Base-by-base conservation (phyloP, 1,140 invertebrate species). In the Brachionus plicatilis region DNA sequence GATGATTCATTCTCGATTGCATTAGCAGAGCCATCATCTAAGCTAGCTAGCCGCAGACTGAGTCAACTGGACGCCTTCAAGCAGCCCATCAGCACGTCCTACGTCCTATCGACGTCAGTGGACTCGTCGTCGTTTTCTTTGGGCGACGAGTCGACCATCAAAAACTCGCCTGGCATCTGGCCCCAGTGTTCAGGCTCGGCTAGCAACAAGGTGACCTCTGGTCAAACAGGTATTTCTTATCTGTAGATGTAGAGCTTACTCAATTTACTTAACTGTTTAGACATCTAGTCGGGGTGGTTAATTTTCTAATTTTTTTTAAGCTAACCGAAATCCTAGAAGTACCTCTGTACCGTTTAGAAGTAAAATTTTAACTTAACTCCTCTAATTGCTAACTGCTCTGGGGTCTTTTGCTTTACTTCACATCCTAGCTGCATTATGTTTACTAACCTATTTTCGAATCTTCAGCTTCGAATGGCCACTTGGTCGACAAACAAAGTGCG, bases 261-360 rank as follows among this genome's bases (percentile, higher is more conserved):
- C 53, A 60, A 60, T 60, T 37, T 29, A 45, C 12, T 56, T 60
- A 60, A 60, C 53, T 9, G 8, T 60, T 60, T 60, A 60, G 53
- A 60, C 27, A 29, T 20, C 17, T 60, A 60, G 53, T 60, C 20
- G n/a, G 20, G 53, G 53, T 8, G 6, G 6, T 60, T 60, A 60
- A 60, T 60, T 60, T 60, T 76, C 43, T 76, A 76, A 76, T 76
- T 50, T 37, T 37, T 37, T 76, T 76, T 76, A 76, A 76, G 45
- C 72, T 76, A 76, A 76, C 50, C 45, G 41, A 50, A 76, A 47
- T 76, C 72, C 72, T 47, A 76, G 72, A 76, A 76, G 72, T 76
- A 76, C 72, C 43, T 76, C 72, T 47, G 72, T 76, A 50, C 72
- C 72, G 14, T 76, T 50, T 76, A 76, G 72, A 76, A 76, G 72